Evolutionary conservation across 2,113 vertebrate species (phyloP).

Genomic region (Heterotilapia buettikoferi): DNA sequence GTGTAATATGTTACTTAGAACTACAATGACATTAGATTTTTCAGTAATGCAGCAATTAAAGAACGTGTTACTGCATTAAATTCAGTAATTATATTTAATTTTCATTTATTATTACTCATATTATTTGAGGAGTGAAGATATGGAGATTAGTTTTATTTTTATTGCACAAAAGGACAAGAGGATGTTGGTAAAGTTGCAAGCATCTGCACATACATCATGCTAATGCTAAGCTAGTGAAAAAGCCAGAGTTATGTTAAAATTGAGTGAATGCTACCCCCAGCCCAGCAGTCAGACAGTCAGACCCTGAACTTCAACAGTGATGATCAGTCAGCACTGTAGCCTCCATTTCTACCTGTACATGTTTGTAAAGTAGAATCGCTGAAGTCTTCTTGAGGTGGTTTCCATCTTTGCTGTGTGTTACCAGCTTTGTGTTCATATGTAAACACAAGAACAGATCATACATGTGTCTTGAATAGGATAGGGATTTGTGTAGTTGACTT

Average conservation of each 20-base stretch:
- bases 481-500: not conserved
- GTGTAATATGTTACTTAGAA: not conserved
- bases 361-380: not conserved
- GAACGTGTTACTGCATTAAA: not conserved
- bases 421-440: not conserved
- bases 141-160: not conserved
- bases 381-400: not conserved
- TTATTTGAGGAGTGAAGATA: not conserved
- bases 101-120: not conserved
- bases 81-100: not conserved
- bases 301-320: not conserved
- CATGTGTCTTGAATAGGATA: not conserved
- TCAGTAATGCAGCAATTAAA: not conserved
- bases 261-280: not conserved
- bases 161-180: fast-evolving
- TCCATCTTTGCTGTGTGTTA: not conserved
- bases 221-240: not conserved
- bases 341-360: not conserved
- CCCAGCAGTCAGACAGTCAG: not conserved
- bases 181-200: not conserved
- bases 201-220: not conserved
- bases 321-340: not conserved
- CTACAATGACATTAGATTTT: not conserved
- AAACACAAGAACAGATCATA: not conserved
- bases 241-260: not conserved